Conservation (phyloP, 2,113 vertebrate genomes). For the Maccullochella peelii region DNA sequence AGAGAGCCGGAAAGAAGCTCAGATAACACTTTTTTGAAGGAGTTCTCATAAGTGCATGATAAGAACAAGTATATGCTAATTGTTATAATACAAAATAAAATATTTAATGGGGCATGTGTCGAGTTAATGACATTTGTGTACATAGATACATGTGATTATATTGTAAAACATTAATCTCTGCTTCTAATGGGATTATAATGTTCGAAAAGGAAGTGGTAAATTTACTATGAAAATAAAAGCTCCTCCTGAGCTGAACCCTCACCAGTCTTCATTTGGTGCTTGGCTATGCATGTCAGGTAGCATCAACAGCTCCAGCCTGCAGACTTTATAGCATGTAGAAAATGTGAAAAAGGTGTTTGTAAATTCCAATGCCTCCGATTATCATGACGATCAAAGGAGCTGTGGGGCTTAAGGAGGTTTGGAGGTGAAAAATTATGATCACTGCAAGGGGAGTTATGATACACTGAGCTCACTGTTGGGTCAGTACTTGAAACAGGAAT, state of each 20-base stretch:
- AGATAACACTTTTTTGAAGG: constrained; percentile 16
- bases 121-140: constrained; percentile 22
- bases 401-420: neutral
- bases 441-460: neutral
- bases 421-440: neutral
- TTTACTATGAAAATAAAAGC: constrained; percentile 34
- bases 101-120: neutral
- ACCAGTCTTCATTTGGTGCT: constrained; percentile 9
- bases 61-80: constrained; percentile 17
- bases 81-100: constrained; percentile 10
- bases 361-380: constrained; percentile 10
- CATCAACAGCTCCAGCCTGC: constrained; percentile 7
- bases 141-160: constrained; percentile 1
- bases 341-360: neutral
- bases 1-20: constrained; percentile 9
- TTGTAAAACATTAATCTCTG: constrained; percentile 2
- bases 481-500: neutral
- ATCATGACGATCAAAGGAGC: neutral
- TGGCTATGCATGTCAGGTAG: constrained; percentile 15
- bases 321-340: neutral
- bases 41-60: neutral
- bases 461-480: neutral
- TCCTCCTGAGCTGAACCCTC: constrained; percentile 1
- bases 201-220: constrained; percentile 28
- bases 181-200: constrained; percentile 12